Conservation (phyloP, 2,888 invertebrate genomes). For the Psylliodes chrysocephalus region DNA sequence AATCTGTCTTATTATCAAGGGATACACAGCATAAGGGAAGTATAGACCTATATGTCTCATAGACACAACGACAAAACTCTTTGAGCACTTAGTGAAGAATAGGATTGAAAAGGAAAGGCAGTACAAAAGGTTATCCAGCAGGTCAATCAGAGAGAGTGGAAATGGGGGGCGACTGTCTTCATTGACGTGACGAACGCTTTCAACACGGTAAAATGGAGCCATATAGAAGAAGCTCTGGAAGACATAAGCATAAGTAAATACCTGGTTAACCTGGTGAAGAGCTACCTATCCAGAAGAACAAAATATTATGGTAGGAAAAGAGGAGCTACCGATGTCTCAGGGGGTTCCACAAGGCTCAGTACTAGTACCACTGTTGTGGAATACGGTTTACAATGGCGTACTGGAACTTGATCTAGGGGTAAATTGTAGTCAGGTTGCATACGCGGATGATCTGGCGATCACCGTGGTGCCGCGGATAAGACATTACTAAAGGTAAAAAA, state of each 20-base stretch:
- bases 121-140: neutral
- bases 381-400: too few relatives aligned
- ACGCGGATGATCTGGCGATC: neutral
- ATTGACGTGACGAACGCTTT: conserved; percentile 1
- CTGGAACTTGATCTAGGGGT: neutral
- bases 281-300: neutral
- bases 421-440: neutral
- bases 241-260: neutral
- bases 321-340: neutral
- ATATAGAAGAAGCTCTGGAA: neutral
- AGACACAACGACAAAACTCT: neutral
- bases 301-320: conserved; percentile 3
- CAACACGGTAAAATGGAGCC: conserved; percentile 5
- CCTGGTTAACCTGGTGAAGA: neutral
- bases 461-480: neutral
- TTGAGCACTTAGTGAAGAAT: neutral
- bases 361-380: neutral
- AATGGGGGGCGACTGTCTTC: neutral
- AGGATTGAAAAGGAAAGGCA: neutral
- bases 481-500: neutral
- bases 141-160: neutral
- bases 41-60: neutral
- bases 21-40: neutral
- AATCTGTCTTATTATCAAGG: neutral
- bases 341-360: neutral